Percentiles rank a stretch among this genome's conserved stretches.
Evolutionary conservation across 2,888 invertebrate genomes (phyloP).

Genomic region (Lymantria dispar): DNA sequence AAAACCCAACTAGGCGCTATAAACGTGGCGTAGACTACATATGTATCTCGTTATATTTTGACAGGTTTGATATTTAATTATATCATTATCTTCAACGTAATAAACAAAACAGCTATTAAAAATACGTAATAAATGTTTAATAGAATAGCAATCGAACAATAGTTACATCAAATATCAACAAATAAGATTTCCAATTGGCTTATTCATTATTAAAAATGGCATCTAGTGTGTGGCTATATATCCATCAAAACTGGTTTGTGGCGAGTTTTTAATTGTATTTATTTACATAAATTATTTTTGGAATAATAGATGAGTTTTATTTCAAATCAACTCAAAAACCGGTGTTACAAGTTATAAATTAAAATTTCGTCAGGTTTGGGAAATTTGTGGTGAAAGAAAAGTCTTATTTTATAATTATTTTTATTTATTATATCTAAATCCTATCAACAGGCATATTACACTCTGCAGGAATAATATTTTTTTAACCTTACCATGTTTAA

Average conservation of each 20-base stretch:
- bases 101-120: no score
- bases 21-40: no score
- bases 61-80: no score
- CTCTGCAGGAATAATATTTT: slow-evolving; percentile 74
- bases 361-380: not conserved
- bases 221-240: no score
- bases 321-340: not conserved
- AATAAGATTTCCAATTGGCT: no score
- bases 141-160: no score
- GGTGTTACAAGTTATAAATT: not conserved
- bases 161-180: no score
- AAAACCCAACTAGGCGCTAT: no score
- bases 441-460: slow-evolving; percentile 79
- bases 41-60: no score
- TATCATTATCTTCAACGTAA: no score
- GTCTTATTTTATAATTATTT: slow-evolving; percentile 66
- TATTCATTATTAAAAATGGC: no score
- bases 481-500: slow-evolving; percentile 53
- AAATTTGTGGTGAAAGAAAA: slow-evolving; percentile 41
- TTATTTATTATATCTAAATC: slow-evolving; percentile 80
- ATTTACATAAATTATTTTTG: slow-evolving; percentile 32
- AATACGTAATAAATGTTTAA: no score
- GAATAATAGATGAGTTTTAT: slow-evolving; percentile 21
- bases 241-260: not conserved
- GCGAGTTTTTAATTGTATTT: slow-evolving; percentile 3